Conservation (phyloP, 2,797 vertebrate species). For the Crocidura indochinensis region DNA sequence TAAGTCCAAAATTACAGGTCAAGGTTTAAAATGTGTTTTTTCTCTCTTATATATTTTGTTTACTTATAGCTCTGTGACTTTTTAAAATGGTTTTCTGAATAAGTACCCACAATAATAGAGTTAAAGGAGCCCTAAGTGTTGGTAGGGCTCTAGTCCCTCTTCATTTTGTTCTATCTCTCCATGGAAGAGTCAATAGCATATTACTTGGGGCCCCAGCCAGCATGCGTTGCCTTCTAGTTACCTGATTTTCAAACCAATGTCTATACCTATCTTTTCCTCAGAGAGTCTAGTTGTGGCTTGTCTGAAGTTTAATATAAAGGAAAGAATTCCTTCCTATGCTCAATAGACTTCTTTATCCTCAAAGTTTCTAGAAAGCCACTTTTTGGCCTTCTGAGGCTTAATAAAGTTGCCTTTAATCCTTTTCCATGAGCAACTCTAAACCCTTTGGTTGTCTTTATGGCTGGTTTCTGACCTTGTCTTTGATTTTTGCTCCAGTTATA, state of each 20-base stretch:
- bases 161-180: neutral
- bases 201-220: neutral
- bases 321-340: neutral
- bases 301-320: neutral
- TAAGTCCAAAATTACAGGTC: neutral
- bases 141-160: rapidly evolving
- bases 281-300: neutral
- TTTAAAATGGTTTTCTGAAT: neutral
- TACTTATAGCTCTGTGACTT: neutral
- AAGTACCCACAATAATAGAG: neutral
- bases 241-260: neutral
- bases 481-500: neutral
- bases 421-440: neutral
- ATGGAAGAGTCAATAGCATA: no score
- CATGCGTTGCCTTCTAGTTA: neutral
- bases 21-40: neutral
- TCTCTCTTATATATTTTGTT: constrained; percentile 4
- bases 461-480: neutral
- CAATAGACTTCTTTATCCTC: neutral
- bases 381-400: neutral
- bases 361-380: neutral
- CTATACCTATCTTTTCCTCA: neutral
- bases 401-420: neutral
- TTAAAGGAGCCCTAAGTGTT: neutral
- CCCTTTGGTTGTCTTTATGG: neutral